A percentile compares a stretch with the other conserved stretches of the same genome.
Evolutionary conservation across 2,113 vertebrate species (phyloP).

Genomic region (Sardina pilchardus): DNA sequence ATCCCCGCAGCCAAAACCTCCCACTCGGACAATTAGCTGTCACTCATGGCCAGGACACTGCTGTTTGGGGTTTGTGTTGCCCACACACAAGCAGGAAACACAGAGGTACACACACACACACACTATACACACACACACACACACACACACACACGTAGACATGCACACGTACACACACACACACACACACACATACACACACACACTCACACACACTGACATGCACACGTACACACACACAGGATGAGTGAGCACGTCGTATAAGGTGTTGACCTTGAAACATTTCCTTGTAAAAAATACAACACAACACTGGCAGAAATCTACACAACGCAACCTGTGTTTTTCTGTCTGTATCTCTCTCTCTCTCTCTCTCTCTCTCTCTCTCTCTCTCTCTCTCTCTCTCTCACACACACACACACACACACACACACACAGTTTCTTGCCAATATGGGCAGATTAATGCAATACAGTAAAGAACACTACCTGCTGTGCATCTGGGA

Average conservation of each 20-base stretch:
- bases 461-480: not conserved
- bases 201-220: not conserved
- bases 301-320: not conserved
- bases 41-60: not conserved
- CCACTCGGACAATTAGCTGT: not conserved
- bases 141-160: not conserved
- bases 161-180: not conserved
- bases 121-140: not conserved
- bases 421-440: not conserved
- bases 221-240: not conserved
- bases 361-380: not conserved
- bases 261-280: not conserved
- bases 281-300: not conserved
- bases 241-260: not conserved
- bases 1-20: not conserved
- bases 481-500: not conserved
- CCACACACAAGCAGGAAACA: not conserved
- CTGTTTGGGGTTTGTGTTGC: conserved; percentile 12
- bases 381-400: not conserved
- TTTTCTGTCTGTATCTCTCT: not conserved
- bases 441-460: not conserved
- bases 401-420: not conserved
- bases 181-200: not conserved
- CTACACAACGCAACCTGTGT: not conserved
- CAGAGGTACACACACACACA: not conserved